Conservation (phyloP, 2,888 invertebrate species). For the Synergus umbraculus region DNA sequence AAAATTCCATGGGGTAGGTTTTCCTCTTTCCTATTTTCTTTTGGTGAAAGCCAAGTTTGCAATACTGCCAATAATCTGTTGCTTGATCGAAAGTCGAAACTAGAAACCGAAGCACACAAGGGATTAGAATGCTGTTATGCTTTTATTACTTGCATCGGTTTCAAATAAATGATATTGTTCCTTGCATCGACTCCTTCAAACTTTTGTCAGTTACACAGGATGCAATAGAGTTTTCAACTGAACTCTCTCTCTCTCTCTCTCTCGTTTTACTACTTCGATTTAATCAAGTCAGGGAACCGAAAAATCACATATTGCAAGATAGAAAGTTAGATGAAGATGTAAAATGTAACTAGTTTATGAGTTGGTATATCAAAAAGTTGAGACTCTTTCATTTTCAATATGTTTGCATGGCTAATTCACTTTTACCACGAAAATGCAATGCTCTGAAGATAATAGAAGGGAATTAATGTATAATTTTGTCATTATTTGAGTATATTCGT, state of each 20-base stretch:
- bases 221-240: slow-evolving; percentile 14
- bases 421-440: not conserved
- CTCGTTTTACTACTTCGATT: slow-evolving; percentile 1
- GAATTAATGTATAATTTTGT: too few species aligned
- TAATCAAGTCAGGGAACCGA: not conserved
- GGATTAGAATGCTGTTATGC: slow-evolving; percentile 21
- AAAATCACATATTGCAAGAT: not conserved
- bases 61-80: slow-evolving; percentile 34
- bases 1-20: slow-evolving; percentile 47
- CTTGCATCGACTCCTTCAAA: not conserved
- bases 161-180: slow-evolving; percentile 2
- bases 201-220: not conserved
- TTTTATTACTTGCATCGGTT: not conserved
- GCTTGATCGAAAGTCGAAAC: slow-evolving; percentile 35
- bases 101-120: slow-evolving; percentile 10
- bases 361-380: too few species aligned
- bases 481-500: too few species aligned
- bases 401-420: not conserved
- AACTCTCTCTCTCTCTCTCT: not conserved
- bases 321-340: not conserved
- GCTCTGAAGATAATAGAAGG: too few species aligned
- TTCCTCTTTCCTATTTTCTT: slow-evolving; percentile 7
- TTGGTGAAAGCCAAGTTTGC: slow-evolving; percentile 16
- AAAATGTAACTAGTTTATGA: not conserved
- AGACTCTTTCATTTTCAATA: not conserved